phyloP scores from a whole-genome alignment of 1,140 invertebrate species.

The Drosophila pachea region DNA sequence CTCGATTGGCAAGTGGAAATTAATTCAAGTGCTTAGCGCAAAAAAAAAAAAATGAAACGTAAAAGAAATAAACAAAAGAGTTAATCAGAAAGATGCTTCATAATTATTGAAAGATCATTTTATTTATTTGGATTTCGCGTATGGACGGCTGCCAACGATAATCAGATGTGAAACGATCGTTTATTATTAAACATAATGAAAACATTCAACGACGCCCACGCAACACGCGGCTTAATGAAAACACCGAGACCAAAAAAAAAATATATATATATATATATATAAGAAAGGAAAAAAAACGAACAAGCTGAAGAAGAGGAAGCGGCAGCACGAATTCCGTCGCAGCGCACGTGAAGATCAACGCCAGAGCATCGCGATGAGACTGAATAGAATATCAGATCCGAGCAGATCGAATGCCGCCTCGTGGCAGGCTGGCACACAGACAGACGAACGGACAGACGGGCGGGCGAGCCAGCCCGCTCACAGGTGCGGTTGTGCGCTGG shows the following conservation, averaged over 20 bases:
- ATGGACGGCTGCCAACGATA: conserved; percentile 11
- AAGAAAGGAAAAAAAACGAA: neutral
- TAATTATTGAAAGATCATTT: conserved; percentile 7
- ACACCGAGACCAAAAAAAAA: conserved; percentile 8
- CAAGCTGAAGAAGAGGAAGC: conserved; percentile 8
- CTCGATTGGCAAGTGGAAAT: too few species aligned
- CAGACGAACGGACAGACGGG: neutral
- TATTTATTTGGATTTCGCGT: conserved; percentile 8
- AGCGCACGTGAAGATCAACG: conserved; percentile 68
- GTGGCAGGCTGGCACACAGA: conserved; percentile 13
- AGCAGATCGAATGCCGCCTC: conserved; percentile 26
- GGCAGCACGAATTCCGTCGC: conserved; percentile 21
- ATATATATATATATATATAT: too few species aligned
- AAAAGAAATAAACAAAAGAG: neutral
- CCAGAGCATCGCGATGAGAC: conserved; percentile 72
- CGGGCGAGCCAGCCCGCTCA: neutral
- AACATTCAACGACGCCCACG: conserved; percentile 17
- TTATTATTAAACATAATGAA: conserved; percentile 18
- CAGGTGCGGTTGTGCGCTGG: neutral
- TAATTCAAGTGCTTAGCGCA: too few species aligned
- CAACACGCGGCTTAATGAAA: conserved; percentile 14
- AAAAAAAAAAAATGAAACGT: too few species aligned
- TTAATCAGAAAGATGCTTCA: too few species aligned
- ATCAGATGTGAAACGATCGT: conserved; percentile 16
- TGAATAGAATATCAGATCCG: conserved; percentile 43